Base-by-base conservation (phyloP, 2,113 vertebrate genomes). In the Donacobius atricapilla region DNA sequence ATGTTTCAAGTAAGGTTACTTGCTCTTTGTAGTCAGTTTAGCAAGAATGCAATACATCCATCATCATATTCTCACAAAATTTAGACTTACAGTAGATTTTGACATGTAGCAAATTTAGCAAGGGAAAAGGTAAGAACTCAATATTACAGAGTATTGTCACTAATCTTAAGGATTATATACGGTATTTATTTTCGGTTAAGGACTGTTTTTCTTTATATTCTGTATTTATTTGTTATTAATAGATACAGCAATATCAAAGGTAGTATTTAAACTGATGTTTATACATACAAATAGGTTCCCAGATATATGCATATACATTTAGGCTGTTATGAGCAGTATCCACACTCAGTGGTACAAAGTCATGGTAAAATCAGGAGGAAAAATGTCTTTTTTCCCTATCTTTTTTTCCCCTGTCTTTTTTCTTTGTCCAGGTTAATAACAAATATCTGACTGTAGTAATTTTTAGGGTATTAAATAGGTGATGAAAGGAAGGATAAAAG, bases 401-500 rank as follows among this genome's bases (percentile, higher is more conserved):
- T 44, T 27, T 19, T 16, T 24, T 11, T 4, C 15, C 42, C 21
- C 3, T 22, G 6, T 47, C 2, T 47, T 8, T 30, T 7, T 10
- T 80, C 23, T 44, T 44, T 64, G 0, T 6, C 42, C 58, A 83
- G 47, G 90, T 90, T 77, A 89, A 87, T 98, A 98, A 98, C 97
- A 97, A 70, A 98, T 97, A 96, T 84, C 98, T 98, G 97, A 98
- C 96, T 99, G 97, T 53, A 97, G 98, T 75, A 97, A 98, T 97
- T 99, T 99, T 96, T 95, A 98, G 65, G 96, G 98, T 80, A 94
- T 95, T 39, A 94, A 98, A 27, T 98, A 98, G 98, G 97, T 65
- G 97, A 98, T 91, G 95, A 97, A 89, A 98, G 98, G 87, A 98
- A 98, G 84, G 97, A 98, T 96, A 98, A 98, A 98, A 98, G 98